Evolutionary conservation across 2,888 invertebrate genomes (phyloP).

Genomic region (Drosophila flavopinicola): DNA sequence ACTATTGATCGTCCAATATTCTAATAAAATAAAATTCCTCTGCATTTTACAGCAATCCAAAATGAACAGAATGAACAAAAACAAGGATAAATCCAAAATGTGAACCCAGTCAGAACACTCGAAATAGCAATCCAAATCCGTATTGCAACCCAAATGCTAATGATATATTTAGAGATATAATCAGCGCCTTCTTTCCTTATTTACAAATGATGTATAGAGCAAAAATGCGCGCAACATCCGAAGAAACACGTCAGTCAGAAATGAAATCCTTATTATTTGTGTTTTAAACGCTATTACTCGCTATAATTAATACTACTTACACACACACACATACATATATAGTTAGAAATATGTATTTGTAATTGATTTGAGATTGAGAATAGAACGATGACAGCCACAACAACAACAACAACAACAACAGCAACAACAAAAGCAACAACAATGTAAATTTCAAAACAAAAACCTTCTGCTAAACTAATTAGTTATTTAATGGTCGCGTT

Average conservation of each 20-base stretch:
- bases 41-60: slow-evolving; percentile 6
- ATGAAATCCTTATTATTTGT: slow-evolving; percentile 48
- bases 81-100: slow-evolving; percentile 7
- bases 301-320: slow-evolving; percentile 47
- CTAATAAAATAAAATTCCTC: too few relatives aligned
- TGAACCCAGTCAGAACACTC: slow-evolving; percentile 19
- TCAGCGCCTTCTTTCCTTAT: slow-evolving; percentile 36
- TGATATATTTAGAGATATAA: slow-evolving; percentile 1
- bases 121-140: slow-evolving; percentile 14
- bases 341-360: slow-evolving; percentile 19
- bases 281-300: slow-evolving; percentile 50
- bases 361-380: slow-evolving; percentile 28
- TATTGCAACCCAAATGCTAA: slow-evolving; percentile 7
- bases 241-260: slow-evolving; percentile 32
- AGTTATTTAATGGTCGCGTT: slow-evolving; percentile 56
- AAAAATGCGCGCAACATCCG: slow-evolving; percentile 3
- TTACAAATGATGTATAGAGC: slow-evolving; percentile 30
- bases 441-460: too few relatives aligned
- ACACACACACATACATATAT: slow-evolving; percentile 28
- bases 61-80: slow-evolving; percentile 3
- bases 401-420: slow-evolving; percentile 15
- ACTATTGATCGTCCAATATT: too few relatives aligned
- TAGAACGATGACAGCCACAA: slow-evolving; percentile 16
- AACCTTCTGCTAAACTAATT: slow-evolving; percentile 48
- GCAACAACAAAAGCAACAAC: slow-evolving; percentile 13